Base-by-base conservation (phyloP, 1,140 invertebrate species). In the Ptiloglossa arizonensis region DNA sequence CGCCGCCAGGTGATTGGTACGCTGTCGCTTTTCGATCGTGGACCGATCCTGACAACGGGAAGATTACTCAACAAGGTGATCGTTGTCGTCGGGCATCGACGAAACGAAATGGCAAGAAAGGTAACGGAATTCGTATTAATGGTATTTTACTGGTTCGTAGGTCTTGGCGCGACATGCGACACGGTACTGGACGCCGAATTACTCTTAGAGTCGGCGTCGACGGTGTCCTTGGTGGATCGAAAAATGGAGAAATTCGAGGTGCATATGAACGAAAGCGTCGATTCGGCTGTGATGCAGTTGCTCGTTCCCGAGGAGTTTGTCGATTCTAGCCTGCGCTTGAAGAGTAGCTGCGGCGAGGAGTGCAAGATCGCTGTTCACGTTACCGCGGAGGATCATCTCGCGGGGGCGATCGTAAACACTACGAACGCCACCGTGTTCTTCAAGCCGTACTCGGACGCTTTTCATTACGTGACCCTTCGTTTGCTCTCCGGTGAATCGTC, bases 1-100 rank as follows among this genome's bases (percentile, higher is more conserved):
- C 96, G 0, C 90, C 94, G 13, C 94, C 96, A 0, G 96, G 96
- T 2, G 95, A 95, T 83, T 97, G 96, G 96, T 97, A 95, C 92
- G 95, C 95, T 1, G 94, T 96, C 41, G 95, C 95, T 8, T 97
- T 96, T 91, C 92, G 96, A 72, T 94, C 95, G 38, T 96, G 95
- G 94, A 93, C 94, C 29, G 95, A 96, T 93, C 96, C 96, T 9
- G 94, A 94, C 82, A 93, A 93, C 35, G 94, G 95, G 75, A 94
- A 94, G 81, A 96, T 96, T 80, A 94, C 94, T 80, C 96, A 96
- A 82, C 94, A 96, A 94, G 96, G 96, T 96, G 89, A 83, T 2
- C 19, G 1, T 9, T 32, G n/a, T 2, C 3, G 17, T 35, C 27
- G 6, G 50, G 5, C 4, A 50, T 27, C 3, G 15, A n/a, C n/a